A percentile compares a stretch with the other conserved stretches of the same genome.
phyloP scores from a whole-genome alignment of 2,113 vertebrate species.

The Oreochromis tanganicae region DNA sequence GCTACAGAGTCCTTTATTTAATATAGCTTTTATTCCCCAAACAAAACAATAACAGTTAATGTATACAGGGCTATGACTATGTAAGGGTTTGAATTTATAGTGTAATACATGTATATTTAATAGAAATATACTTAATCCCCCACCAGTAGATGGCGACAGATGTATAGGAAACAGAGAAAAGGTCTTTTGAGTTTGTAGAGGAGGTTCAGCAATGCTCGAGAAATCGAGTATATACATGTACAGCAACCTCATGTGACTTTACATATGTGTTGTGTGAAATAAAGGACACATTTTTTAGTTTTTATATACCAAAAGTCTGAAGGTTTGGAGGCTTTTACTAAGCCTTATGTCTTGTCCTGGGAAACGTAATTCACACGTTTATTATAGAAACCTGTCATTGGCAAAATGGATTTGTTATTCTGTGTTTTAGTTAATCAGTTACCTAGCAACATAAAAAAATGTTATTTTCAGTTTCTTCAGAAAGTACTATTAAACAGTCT shows the following conservation, averaged over 20 bases:
- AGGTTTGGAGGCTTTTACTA: conserved; percentile 65
- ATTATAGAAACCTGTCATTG: neutral
- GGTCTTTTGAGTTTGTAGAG: neutral
- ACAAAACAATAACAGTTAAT: too few relatives aligned
- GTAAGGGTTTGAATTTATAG: neutral
- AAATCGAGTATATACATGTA: neutral
- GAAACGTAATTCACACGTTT: conserved; percentile 57
- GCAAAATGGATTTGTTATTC: neutral
- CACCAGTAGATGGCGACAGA: conserved; percentile 51
- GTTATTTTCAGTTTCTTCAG: too few relatives aligned
- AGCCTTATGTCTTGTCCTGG: conserved; percentile 60
- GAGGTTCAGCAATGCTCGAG: neutral
- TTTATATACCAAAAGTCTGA: too few relatives aligned
- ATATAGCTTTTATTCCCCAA: too few relatives aligned
- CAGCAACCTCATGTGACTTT: neutral
- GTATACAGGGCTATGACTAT: neutral
- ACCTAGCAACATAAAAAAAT: neutral
- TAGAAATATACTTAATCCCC: neutral
- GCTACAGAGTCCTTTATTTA: too few relatives aligned
- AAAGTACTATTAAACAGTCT: too few relatives aligned
- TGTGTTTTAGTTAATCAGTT: neutral
- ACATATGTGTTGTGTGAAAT: neutral
- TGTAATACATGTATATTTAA: neutral
- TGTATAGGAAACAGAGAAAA: neutral
- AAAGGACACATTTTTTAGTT: neutral